phyloP scores from a whole-genome alignment of 2,113 vertebrate species.

The Addax nasomaculatus region DNA sequence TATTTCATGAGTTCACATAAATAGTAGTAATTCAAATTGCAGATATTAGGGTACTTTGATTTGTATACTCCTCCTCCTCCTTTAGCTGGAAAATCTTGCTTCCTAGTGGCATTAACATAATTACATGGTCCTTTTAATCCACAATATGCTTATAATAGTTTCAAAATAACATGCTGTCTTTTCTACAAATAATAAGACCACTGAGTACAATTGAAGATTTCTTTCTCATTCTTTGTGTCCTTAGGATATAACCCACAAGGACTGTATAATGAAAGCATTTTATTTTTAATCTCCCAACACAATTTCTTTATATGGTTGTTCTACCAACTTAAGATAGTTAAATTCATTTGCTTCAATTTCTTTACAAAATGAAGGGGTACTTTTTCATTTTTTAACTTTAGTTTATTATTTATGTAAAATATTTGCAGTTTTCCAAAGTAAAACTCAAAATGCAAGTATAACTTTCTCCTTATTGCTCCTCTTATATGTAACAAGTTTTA shows the following conservation, averaged over 20 bases:
- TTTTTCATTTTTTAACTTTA: neutral
- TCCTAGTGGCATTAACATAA: neutral
- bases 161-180: neutral
- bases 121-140: neutral
- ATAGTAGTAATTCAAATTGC: neutral
- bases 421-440: neutral
- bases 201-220: neutral
- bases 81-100: neutral
- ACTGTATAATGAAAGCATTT: neutral
- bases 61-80: neutral
- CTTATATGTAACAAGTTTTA: neutral
- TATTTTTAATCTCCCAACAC: neutral
- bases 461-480: neutral
- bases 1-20: neutral
- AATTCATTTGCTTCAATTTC: neutral
- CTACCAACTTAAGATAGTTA: neutral
- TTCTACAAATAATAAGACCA: neutral
- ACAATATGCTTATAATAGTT: neutral
- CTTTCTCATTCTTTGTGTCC: neutral
- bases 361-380: neutral
- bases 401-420: neutral
- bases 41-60: neutral
- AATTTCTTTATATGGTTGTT: neutral
- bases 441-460: neutral
- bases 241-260: neutral